phyloP scores from a whole-genome alignment of 2,797 vertebrate species.

The Florisuga fusca region DNA sequence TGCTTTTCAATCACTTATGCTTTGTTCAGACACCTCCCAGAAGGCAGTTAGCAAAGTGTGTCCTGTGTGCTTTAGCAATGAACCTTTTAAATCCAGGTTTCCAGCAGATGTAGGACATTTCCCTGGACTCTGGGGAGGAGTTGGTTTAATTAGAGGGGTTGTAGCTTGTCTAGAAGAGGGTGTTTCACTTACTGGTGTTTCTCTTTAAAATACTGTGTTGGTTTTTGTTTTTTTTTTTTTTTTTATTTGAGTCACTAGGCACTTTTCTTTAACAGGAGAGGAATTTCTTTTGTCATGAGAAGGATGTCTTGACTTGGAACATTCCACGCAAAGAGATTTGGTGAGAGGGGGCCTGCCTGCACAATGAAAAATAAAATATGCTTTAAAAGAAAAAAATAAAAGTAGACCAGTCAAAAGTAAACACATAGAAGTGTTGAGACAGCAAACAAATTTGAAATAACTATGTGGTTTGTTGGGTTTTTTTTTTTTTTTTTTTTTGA shows the following conservation, averaged over 20 bases:
- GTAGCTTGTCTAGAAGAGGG: background rate
- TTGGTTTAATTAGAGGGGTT: background rate
- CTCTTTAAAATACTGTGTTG: fast-evolving
- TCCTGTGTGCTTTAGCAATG: fast-evolving
- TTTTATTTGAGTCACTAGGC: background rate
- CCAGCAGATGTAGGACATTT: background rate
- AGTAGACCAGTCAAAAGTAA: background rate
- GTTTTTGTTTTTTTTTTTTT: too few species aligned
- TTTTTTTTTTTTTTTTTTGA: background rate
- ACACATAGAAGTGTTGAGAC: background rate
- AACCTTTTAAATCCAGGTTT: background rate
- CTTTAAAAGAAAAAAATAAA: background rate
- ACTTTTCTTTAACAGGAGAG: background rate
- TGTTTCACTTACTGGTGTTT: background rate
- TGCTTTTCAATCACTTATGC: background rate
- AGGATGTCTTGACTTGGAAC: background rate
- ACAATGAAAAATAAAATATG: background rate
- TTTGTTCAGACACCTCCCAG: background rate
- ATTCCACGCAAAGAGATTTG: background rate
- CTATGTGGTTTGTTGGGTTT: fast-evolving
- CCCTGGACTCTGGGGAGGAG: background rate
- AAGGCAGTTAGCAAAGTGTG: background rate
- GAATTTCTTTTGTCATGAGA: background rate
- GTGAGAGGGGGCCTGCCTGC: too few species aligned
- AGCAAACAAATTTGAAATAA: background rate